These are phyloP conservation scores for Capromys pilorides DNA, from an alignment of 2,797 vertebrate species.

Conservation along the genomic window DNA sequence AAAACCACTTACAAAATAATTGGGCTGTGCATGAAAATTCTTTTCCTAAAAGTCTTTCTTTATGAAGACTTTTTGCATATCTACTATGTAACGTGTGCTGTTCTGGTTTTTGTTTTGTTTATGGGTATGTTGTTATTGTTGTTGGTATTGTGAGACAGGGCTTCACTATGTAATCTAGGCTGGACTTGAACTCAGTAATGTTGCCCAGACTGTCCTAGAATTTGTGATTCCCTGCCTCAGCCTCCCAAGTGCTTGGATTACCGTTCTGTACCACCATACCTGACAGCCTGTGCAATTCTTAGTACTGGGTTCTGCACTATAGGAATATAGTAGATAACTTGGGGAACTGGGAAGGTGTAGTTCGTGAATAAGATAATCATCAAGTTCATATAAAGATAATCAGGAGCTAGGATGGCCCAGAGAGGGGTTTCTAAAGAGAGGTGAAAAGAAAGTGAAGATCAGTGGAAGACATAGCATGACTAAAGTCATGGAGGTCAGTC, in stretches of 20 bases:
- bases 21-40: not conserved
- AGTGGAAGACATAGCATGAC: not conserved
- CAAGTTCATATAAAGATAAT: not conserved
- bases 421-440: not conserved
- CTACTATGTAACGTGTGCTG: not conserved
- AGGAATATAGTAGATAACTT: not conserved
- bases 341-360: not conserved
- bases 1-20: not conserved
- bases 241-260: not conserved
- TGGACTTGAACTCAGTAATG: not conserved
- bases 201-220: not conserved
- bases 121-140: not conserved
- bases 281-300: not conserved
- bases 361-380: not conserved
- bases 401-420: not conserved
- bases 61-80: not conserved
- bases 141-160: not conserved
- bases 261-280: not conserved
- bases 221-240: not conserved
- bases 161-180: not conserved
- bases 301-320: not conserved
- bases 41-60: constrained; percentile 27
- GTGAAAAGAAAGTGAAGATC: not conserved
- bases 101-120: not conserved
- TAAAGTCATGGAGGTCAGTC: not conserved